Evolutionary conservation across 37 sponge, comb jelly and placozoan genomes (phyloP), one percentile per base, ranked within the genome.

Genomic region (Axinella damicornis): DNA sequence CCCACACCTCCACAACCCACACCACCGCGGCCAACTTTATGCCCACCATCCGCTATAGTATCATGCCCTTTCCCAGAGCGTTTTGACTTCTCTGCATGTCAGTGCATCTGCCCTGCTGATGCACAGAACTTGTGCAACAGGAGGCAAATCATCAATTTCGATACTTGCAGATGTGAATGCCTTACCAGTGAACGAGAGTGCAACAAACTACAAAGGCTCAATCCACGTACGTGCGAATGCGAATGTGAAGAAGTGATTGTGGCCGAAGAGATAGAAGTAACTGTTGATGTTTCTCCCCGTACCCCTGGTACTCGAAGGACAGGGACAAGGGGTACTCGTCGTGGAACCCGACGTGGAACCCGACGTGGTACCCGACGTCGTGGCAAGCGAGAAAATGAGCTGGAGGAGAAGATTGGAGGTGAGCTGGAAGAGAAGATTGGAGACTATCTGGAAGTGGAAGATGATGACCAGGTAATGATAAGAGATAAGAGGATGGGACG

Each of bases 161-260:
- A 54, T 20, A 71, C 1, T n/a, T 83, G 83, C 28, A 24, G n/a
- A 32, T 83, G 83, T 63, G n/a, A 58, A 62, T 35, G 71, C 34
- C 15, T 21, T 21, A 32, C 6, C 24, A 63, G 46, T 83, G 40
- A 32, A 61, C 11, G 53, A 11, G 14, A 60, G 30, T 64, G 68
- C 63, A 72, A 66, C 27, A 31, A 28, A 9, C 33, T 83, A 62
- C 74, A 73, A 62, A 38, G 54, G 40, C 54, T 77, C 34, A 73
- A 87, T 53, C 25, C 53, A 41, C 37, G 16, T 4, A 87, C 74
- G 4, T 87, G 87, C 55, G 24, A 71, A 24, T 87, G 87, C 53
- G 78, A 72, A 33, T 87, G 80, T 80, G 19, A n/a, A 2, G 6
- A 16, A 74, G 75, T 74, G 14, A 55, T 74, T 12, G n/a, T n/a